These are phyloP conservation scores for Halichoerus grypus DNA, from an alignment of 2,113 vertebrate species.

Conservation along the genomic window DNA sequence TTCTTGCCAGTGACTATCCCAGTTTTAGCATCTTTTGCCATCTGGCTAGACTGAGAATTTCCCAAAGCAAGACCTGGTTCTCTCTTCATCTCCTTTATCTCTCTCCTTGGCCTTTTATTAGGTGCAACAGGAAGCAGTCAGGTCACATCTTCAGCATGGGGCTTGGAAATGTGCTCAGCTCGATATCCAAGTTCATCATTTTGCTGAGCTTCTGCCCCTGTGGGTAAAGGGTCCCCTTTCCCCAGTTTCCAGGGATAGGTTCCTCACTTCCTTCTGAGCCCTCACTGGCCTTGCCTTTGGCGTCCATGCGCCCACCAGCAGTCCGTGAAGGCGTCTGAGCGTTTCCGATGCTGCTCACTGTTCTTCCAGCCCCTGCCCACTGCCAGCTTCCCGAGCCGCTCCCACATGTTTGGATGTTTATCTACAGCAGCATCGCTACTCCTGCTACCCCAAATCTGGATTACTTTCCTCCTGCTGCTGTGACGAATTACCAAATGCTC, in stretches of 20 bases:
- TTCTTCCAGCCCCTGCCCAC: not conserved
- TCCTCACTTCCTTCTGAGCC: not conserved
- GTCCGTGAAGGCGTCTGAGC: not conserved
- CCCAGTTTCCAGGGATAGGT: not conserved
- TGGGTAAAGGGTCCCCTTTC: not conserved
- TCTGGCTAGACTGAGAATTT: not conserved
- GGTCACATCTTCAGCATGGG: too few species aligned
- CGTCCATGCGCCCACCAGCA: accelerated
- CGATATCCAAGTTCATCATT: too few species aligned
- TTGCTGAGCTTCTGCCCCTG: not conserved
- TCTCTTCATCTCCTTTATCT: not conserved
- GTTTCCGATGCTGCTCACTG: not conserved
- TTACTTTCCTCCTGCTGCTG: not conserved
- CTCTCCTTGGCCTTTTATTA: not conserved
- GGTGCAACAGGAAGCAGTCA: not conserved
- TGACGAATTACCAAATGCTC: not conserved
- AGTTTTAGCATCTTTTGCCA: not conserved
- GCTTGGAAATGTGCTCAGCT: not conserved
- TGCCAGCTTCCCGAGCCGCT: not conserved
- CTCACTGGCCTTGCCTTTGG: not conserved
- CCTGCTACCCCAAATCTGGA: not conserved
- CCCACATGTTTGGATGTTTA: accelerated
- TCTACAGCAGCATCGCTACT: not conserved
- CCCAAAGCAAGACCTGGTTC: not conserved
- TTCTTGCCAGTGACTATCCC: not conserved